Conservation (phyloP, 1,140 invertebrate genomes). For the Lordiphosa clarofinis region DNA sequence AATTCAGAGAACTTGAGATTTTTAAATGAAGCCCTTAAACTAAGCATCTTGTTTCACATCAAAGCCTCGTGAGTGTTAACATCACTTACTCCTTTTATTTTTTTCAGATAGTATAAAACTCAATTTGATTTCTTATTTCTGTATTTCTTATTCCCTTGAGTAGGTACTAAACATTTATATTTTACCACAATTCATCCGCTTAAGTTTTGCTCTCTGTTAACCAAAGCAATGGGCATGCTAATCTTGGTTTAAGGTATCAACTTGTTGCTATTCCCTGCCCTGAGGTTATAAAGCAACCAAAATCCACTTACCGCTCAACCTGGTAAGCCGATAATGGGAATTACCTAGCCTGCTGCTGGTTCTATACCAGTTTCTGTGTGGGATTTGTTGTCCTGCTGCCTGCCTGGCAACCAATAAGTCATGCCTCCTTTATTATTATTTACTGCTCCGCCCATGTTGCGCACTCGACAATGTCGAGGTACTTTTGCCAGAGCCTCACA, state of each 20-base stretch:
- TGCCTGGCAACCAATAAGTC: slow-evolving; percentile 46
- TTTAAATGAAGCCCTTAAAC: too few species aligned
- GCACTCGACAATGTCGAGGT: slow-evolving; percentile 12
- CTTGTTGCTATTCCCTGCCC: neutral
- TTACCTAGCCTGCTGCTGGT: slow-evolving; percentile 10
- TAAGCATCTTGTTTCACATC: too few species aligned
- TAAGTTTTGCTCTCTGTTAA: neutral
- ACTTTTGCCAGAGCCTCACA: slow-evolving; percentile 2
- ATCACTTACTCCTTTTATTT: too few species aligned
- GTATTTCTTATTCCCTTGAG: too few species aligned
- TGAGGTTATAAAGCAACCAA: slow-evolving; percentile 37
- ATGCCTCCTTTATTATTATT: slow-evolving; percentile 66
- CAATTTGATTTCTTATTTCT: too few species aligned
- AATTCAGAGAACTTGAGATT: too few species aligned
- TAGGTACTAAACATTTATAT: neutral
- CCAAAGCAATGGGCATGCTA: too few species aligned
- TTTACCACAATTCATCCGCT: too few species aligned
- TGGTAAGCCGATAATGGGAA: slow-evolving; percentile 58
- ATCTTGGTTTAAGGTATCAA: neutral
- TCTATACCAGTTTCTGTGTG: slow-evolving; percentile 5
- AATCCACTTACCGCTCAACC: slow-evolving; percentile 44
- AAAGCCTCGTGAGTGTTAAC: too few species aligned
- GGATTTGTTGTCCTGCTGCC: slow-evolving; percentile 3
- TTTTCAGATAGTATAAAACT: too few species aligned
- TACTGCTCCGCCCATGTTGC: slow-evolving; percentile 12